These are phyloP conservation scores for Agrilus planipennis DNA, from an alignment of 1,140 invertebrate genomes.

Conservation along the genomic window DNA sequence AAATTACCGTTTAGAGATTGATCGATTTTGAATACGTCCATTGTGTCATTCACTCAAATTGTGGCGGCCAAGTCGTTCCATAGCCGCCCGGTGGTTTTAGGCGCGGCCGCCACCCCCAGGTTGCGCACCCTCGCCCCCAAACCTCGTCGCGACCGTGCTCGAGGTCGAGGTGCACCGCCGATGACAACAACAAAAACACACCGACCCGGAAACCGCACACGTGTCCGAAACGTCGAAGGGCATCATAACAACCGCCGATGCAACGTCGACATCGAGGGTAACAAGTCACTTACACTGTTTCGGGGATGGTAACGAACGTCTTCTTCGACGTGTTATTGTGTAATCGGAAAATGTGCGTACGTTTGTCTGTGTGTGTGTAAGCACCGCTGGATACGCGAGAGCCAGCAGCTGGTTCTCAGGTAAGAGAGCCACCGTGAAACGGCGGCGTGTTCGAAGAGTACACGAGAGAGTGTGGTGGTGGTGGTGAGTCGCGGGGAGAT, in stretches of 20 bases:
- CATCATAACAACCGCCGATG: no score
- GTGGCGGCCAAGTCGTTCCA: not conserved
- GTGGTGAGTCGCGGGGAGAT: no score
- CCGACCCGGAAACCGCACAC: no score
- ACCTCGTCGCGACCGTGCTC: not conserved
- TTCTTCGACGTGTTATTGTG: slow-evolving; percentile 22
- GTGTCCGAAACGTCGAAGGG: no score
- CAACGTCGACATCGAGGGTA: not conserved
- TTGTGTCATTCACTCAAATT: slow-evolving; percentile 24
- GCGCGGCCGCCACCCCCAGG: no score
- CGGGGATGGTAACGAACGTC: slow-evolving; percentile 12
- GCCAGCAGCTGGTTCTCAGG: slow-evolving; percentile 21
- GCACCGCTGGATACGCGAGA: slow-evolving; percentile 27
- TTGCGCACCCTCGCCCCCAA: slow-evolving; percentile 13
- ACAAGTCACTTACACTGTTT: not conserved
- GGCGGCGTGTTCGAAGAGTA: not conserved
- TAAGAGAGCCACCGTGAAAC: slow-evolving; percentile 14
- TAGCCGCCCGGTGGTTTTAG: slow-evolving; percentile 16
- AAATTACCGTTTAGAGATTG: slow-evolving; percentile 45
- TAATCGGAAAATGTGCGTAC: no score
- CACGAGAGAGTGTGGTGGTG: no score
- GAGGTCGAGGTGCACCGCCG: slow-evolving; percentile 18
- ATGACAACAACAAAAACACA: not conserved
- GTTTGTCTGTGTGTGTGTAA: no score
- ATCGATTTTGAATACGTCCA: slow-evolving; percentile 54